phyloP scores from a whole-genome alignment of 1,140 invertebrate genomes.

The Danaus melanippus region DNA sequence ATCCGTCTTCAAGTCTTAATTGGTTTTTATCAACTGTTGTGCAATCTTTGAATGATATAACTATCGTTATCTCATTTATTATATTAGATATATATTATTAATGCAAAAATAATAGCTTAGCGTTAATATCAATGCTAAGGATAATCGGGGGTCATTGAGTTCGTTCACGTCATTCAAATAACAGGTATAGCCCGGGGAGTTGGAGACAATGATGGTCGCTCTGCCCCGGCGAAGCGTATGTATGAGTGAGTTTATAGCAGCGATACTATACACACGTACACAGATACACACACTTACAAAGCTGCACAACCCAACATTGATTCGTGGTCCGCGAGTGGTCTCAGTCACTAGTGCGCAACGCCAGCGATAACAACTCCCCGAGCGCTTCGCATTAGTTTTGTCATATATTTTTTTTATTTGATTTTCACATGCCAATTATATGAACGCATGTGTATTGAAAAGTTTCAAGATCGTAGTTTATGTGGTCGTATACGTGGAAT shows the following conservation, averaged over 20 bases:
- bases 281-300: conserved; percentile 33
- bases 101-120: too few relatives aligned
- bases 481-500: conserved; percentile 19
- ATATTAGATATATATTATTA: too few relatives aligned
- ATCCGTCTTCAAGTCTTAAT: too few relatives aligned
- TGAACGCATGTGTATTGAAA: too few relatives aligned
- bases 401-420: conserved; percentile 52
- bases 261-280: too few relatives aligned
- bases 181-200: conserved; percentile 23
- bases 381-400: conserved; percentile 40
- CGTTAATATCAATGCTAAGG: too few relatives aligned
- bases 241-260: conserved; percentile 29
- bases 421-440: too few relatives aligned
- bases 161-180: conserved; percentile 16
- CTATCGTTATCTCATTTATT: too few relatives aligned
- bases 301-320: conserved; percentile 52
- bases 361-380: conserved; percentile 52
- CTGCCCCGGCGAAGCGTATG: conserved; percentile 24
- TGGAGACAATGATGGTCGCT: conserved; percentile 33
- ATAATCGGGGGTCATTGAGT: background rate
- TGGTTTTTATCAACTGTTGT: too few relatives aligned
- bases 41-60: too few relatives aligned
- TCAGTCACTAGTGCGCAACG: conserved; percentile 69
- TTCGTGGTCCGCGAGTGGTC: conserved; percentile 53
- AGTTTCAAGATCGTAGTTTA: too few relatives aligned